Percentiles rank a stretch among this genome's conserved stretches.
Conservation (phyloP, 92 coral and sea anemone species). For the Parazoanthus swiftii region DNA sequence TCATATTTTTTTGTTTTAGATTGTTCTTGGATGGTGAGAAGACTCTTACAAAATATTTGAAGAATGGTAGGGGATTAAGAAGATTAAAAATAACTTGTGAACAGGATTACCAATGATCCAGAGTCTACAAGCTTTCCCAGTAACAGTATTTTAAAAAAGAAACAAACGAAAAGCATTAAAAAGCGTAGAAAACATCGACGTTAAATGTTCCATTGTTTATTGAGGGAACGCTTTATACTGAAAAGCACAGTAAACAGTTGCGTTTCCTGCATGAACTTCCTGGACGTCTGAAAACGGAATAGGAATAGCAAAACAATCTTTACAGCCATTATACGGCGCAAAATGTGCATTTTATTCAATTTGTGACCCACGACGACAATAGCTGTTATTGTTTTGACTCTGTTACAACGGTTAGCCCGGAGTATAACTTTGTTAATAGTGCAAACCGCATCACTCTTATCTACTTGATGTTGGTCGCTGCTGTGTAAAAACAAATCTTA, state of each 20-base stretch:
- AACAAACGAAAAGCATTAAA: not conserved
- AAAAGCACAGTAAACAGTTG: not conserved
- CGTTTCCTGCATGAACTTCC: conserved; percentile 7
- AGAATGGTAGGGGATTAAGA: conserved; percentile 10
- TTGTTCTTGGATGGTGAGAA: not conserved
- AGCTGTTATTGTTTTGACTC: conserved; percentile 12
- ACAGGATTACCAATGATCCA: conserved; percentile 17
- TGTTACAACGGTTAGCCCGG: conserved; percentile 19
- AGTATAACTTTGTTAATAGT: conserved; percentile 18
- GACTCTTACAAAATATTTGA: not conserved
- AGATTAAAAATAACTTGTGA: conserved; percentile 15
- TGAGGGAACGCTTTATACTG: not conserved
- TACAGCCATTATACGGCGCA: not conserved
- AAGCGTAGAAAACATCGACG: not conserved
- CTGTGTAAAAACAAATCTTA: not conserved
- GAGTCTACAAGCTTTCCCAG: conserved; percentile 11
- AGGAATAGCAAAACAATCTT: not conserved
- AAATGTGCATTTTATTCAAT: not conserved
- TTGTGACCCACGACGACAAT: conserved; percentile 24
- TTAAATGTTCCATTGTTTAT: not conserved
- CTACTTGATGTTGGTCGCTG: not conserved
- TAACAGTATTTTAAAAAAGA: not conserved
- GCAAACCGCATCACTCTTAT: conserved; percentile 16
- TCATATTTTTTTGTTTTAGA: not conserved
- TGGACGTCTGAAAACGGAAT: not conserved